Conservation (phyloP, 2,113 vertebrate genomes). For the Lichenostomus cassidix region DNA sequence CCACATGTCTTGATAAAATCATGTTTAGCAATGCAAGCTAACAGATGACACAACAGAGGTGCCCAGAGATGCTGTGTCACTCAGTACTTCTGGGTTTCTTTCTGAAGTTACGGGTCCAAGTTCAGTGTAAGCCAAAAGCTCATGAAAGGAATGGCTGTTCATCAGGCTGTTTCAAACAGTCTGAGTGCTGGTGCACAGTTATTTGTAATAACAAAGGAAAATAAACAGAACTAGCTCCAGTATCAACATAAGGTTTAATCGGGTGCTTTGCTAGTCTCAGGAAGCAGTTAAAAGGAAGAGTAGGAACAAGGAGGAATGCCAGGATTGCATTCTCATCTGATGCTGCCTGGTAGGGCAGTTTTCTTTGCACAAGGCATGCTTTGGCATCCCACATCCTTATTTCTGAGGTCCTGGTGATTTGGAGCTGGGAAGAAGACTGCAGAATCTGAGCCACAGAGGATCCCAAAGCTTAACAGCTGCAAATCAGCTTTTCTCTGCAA, state of each 20-base stretch:
- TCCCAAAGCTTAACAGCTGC: neutral
- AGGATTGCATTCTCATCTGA: neutral
- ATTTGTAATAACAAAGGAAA: neutral
- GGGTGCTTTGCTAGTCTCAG: neutral
- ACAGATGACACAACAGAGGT: neutral
- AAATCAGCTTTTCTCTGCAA: slow-evolving; percentile 28
- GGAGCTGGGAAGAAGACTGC: neutral
- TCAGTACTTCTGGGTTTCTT: neutral
- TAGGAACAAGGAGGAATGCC: neutral
- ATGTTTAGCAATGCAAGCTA: neutral
- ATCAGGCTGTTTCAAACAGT: neutral
- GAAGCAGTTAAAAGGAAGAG: neutral
- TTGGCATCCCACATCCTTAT: neutral
- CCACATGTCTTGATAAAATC: neutral
- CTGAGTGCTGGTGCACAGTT: neutral
- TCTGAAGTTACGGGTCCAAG: neutral
- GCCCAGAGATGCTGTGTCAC: neutral
- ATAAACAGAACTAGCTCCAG: neutral
- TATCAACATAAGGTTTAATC: neutral
- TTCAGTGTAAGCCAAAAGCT: neutral
- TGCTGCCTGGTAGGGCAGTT: neutral
- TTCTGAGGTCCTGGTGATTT: neutral
- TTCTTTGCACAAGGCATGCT: neutral
- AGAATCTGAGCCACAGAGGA: neutral
- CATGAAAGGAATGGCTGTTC: neutral